These are phyloP conservation scores for Drosophila persimilis DNA, from an alignment of 1,140 invertebrate genomes.

Conservation along the genomic window DNA sequence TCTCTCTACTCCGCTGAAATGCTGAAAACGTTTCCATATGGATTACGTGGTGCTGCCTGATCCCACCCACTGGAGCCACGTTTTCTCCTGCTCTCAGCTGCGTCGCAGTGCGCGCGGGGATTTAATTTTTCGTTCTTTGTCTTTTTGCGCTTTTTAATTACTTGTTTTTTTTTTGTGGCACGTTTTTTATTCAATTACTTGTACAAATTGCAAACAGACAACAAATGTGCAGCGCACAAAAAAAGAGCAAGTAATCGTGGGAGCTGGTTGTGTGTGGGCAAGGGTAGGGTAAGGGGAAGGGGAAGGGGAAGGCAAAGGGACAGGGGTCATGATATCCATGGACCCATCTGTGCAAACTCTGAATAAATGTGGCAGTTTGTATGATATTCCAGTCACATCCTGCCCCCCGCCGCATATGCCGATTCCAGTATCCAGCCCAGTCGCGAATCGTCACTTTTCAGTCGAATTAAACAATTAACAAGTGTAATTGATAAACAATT, in stretches of 20 bases:
- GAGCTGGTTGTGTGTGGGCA: too few relatives aligned
- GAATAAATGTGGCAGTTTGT: slow-evolving; percentile 49
- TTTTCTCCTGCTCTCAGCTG: neutral
- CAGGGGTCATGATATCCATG: too few relatives aligned
- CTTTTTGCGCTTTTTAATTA: slow-evolving; percentile 65
- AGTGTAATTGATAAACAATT: slow-evolving; percentile 78
- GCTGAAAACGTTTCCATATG: slow-evolving; percentile 59
- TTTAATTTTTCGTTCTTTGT: slow-evolving; percentile 11
- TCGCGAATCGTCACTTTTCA: slow-evolving; percentile 57
- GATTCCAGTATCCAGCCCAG: neutral
- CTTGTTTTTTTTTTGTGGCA: slow-evolving; percentile 47
- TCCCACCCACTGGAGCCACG: neutral
- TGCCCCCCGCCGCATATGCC: neutral
- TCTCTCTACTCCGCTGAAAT: slow-evolving; percentile 74
- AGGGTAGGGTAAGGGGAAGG: too few relatives aligned
- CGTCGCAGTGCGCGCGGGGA: neutral
- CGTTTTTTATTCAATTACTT: slow-evolving; percentile 75
- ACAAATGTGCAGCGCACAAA: slow-evolving; percentile 3
- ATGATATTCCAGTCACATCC: slow-evolving; percentile 7
- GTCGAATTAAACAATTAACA: slow-evolving; percentile 75
- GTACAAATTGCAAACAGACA: slow-evolving; percentile 49
- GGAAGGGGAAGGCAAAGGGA: too few relatives aligned
- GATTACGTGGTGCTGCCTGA: slow-evolving; percentile 35
- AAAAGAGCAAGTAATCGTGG: neutral
- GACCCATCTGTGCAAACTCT: slow-evolving; percentile 24